Evolutionary conservation across 2,888 invertebrate genomes (phyloP).

Genomic region (Hemicrepidius hirtus): DNA sequence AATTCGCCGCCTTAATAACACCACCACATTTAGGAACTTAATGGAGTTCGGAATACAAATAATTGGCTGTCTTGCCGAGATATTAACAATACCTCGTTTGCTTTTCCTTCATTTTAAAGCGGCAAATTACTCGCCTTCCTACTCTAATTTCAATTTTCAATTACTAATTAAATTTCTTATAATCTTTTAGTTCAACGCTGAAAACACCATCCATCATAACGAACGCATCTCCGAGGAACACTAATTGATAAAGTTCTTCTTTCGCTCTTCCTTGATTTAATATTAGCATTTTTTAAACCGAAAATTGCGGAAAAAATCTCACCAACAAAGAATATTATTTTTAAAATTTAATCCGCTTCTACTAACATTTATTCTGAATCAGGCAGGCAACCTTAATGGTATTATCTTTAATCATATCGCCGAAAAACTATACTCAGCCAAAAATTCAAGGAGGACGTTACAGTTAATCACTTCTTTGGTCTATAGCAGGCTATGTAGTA

Average conservation of each 20-base stretch:
- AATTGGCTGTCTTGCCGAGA: constrained; percentile 48
- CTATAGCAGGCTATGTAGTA: no score
- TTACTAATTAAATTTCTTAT: constrained; percentile 17
- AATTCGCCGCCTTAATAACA: constrained; percentile 53
- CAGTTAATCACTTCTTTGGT: no score
- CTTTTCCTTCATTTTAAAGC: constrained; percentile 26
- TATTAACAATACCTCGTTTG: constrained; percentile 46
- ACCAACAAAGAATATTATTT: not conserved
- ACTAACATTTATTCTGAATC: no score
- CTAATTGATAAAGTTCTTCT: constrained; percentile 17
- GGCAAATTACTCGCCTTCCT: constrained; percentile 30
- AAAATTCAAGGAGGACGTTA: no score
- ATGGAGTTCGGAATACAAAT: constrained; percentile 51
- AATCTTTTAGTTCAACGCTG: constrained; percentile 20
- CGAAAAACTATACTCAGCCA: not conserved
- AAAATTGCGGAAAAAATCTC: no score
- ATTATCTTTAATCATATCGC: no score
- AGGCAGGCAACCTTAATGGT: no score
- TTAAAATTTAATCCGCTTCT: not conserved
- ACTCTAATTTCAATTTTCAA: constrained; percentile 28
- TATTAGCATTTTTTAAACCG: not conserved
- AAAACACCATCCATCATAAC: constrained; percentile 23
- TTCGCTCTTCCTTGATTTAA: not conserved
- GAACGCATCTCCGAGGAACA: not conserved
- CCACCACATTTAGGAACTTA: constrained; percentile 47